Evolutionary conservation across 2,797 vertebrate genomes (phyloP).

Genomic region (Poeciliopsis gracilis): DNA sequence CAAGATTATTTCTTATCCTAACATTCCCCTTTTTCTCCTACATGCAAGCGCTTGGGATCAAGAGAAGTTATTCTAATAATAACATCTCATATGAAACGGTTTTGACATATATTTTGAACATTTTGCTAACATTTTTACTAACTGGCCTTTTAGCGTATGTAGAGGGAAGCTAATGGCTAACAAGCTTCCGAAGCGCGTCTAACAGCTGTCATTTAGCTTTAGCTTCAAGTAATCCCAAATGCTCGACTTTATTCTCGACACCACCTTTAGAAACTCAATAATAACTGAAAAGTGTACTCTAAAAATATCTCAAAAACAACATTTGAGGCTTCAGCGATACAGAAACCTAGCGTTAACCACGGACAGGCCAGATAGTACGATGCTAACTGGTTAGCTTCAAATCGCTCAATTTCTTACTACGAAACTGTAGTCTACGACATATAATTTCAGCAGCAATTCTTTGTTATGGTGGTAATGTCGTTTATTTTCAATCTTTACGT

Average conservation of each 20-base stretch:
- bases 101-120: not conserved
- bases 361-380: conserved; percentile 63
- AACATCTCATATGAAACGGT: not conserved
- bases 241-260: not conserved
- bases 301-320: not conserved
- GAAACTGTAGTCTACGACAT: accelerated
- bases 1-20: not conserved
- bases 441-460: accelerated
- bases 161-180: conserved; percentile 50
- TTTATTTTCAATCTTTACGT: not conserved
- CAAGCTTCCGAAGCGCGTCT: conserved; percentile 23
- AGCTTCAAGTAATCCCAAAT: conserved; percentile 8
- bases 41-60: not conserved
- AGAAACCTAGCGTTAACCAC: conserved; percentile 16
- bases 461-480: accelerated
- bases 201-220: conserved; percentile 51
- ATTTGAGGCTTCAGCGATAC: not conserved
- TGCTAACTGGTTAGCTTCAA: conserved; percentile 36
- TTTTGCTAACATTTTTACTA: not conserved
- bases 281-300: not conserved
- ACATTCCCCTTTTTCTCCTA: not conserved
- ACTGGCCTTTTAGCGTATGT: conserved; percentile 14
- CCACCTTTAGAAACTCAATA: not conserved
- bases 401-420: not conserved
- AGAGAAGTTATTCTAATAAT: not conserved